Evolutionary conservation across 2,888 invertebrate genomes (phyloP), one percentile per base, ranked within the genome.

Genomic region (Stenichneumon culpator): DNA sequence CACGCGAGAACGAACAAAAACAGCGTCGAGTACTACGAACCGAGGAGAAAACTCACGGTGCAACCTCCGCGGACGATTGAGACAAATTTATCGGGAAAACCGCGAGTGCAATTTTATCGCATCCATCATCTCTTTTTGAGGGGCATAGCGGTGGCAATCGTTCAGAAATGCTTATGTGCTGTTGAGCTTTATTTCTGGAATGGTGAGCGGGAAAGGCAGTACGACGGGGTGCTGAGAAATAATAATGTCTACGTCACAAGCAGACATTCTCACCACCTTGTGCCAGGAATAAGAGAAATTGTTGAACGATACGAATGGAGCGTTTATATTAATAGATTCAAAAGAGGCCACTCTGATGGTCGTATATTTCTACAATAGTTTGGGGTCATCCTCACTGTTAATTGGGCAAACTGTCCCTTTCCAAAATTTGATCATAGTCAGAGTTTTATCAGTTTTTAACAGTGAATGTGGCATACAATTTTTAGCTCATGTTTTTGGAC

Each of bases 61-160:
- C 28, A 65, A 54, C 28, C 32, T 19, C 32, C 32, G 19, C 39
- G 69, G 32, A 16, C 57, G 28, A 44, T 50, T 60, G 57, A 47
- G 67, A 82, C 22, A 67, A 78, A 73, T 78, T 77, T 50, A 73
- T 57, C 73, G 67, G 25, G 70, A 39, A 32, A 6, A n/a, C 32
- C 36, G 47, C n/a, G 73, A 32, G 25, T 39, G 73, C 73, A 72
- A 78, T 52, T 73, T 79, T 73, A 73, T 73, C 78, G 52, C 78
- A 44, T 78, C 67, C 60, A 67, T 83, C 73, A 77, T 54, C 68
- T 63, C 47, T 22, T 72, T 77, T 72, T 54, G 47, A 32, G 54
- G 25, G 60, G 73, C 54, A 47, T 19, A 36, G 19, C 28, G 36
- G 57, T 47, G 25, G 22, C 14, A 68, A 22, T 57, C 6, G 22